These are phyloP conservation scores for Chloroceryle amazona DNA, from an alignment of 2,797 vertebrate species.

Conservation along the genomic window DNA sequence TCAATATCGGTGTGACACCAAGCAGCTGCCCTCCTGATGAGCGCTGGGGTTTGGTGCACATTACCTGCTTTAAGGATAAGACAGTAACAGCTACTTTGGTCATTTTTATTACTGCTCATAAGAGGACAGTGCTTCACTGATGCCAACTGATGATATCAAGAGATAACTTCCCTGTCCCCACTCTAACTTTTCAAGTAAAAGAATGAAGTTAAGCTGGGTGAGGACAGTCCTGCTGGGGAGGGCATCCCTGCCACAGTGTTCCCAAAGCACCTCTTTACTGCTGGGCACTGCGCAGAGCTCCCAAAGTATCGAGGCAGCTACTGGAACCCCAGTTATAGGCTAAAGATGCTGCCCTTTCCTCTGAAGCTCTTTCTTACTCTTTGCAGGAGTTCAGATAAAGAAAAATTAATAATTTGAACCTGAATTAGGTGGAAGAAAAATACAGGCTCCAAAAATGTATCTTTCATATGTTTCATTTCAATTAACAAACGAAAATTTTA, in stretches of 20 bases:
- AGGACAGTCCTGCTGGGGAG: background rate
- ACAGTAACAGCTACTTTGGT: too few relatives aligned
- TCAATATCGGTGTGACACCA: too few relatives aligned
- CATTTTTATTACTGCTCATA: background rate
- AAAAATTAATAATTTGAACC: background rate
- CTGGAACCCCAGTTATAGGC: background rate
- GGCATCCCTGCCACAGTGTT: background rate
- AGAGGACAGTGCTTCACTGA: background rate
- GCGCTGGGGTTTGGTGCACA: too few relatives aligned
- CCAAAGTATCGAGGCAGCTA: rapidly evolving
- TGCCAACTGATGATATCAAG: rapidly evolving
- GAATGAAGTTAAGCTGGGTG: background rate
- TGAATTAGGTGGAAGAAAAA: background rate
- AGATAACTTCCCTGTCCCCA: background rate
- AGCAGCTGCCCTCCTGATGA: too few relatives aligned
- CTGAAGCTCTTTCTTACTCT: background rate
- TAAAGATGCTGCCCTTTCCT: background rate
- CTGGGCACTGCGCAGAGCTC: background rate
- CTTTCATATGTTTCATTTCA: background rate
- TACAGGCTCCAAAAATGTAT: background rate
- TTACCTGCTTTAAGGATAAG: too few relatives aligned
- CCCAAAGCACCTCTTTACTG: background rate
- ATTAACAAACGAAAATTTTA: background rate
- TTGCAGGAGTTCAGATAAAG: background rate
- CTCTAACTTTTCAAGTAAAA: background rate